A percentile compares a stretch with the other conserved stretches of the same genome.
These are phyloP conservation scores for Rapana venosa DNA, from an alignment of 2,888 invertebrate species.

Conservation along the genomic window DNA sequence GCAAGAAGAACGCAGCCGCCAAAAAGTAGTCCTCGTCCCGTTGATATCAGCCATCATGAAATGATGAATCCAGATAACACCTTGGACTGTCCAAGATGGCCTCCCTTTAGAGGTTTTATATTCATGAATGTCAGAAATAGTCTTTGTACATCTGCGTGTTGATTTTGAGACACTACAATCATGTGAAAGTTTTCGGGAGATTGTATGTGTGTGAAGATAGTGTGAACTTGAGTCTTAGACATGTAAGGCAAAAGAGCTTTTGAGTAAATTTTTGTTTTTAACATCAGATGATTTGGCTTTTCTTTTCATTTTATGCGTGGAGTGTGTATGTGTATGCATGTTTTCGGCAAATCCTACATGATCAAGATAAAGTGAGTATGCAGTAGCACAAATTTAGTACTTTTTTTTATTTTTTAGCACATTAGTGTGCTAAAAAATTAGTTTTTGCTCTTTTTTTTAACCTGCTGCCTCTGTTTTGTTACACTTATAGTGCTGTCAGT, in stretches of 20 bases:
- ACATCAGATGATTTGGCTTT: too few species aligned
- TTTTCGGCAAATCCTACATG: too few species aligned
- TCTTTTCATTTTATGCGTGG: too few species aligned
- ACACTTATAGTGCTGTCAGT: too few species aligned
- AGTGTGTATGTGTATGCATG: not conserved
- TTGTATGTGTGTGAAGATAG: not conserved
- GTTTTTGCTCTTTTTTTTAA: not conserved
- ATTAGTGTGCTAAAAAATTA: not conserved
- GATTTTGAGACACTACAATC: not conserved
- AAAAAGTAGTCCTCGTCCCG: conserved; percentile 12
- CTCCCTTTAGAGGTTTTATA: not conserved
- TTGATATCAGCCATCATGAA: not conserved
- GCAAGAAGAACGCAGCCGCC: conserved; percentile 25
- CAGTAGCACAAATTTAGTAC: too few species aligned
- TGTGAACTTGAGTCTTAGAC: too few species aligned
- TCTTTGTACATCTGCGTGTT: not conserved
- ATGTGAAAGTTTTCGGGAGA: not conserved
- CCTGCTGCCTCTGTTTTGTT: too few species aligned
- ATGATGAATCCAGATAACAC: not conserved
- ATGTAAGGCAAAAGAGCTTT: not conserved
- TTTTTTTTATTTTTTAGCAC: not conserved
- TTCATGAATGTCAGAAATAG: not conserved
- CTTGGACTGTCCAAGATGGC: not conserved
- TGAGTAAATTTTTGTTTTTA: not conserved
- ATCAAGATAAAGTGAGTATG: too few species aligned